A percentile compares a stretch with the other conserved stretches of the same genome.
These are phyloP conservation scores for Myrmecophaga tridactyla DNA, from an alignment of 2,113 vertebrate species.

Conservation along the genomic window DNA sequence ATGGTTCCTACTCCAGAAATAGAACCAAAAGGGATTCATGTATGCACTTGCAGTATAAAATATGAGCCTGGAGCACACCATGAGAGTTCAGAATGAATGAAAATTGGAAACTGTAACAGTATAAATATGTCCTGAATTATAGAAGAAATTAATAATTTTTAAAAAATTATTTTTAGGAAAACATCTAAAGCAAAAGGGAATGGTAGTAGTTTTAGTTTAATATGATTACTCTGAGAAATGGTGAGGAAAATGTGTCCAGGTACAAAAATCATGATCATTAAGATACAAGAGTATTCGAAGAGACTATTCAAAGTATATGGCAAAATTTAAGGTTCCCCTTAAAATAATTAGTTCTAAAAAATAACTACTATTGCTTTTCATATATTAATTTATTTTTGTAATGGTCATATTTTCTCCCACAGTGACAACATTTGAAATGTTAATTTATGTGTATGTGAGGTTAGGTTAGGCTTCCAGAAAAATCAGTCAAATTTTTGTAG, in stretches of 20 bases:
- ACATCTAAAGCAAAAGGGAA: not conserved
- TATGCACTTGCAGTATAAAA: not conserved
- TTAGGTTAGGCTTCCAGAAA: not conserved
- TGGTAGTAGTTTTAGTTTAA: not conserved
- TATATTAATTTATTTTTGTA: not conserved
- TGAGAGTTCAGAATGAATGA: no score
- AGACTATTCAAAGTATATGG: no score
- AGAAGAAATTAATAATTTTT: not conserved
- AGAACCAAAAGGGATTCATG: accelerated
- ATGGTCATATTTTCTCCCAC: not conserved
- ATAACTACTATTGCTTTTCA: not conserved
- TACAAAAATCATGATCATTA: not conserved
- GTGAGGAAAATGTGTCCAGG: not conserved
- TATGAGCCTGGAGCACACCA: accelerated
- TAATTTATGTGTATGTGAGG: not conserved
- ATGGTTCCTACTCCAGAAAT: not conserved
- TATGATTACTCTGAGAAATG: not conserved
- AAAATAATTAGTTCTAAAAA: not conserved
- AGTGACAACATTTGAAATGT: not conserved
- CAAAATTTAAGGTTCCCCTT: not conserved
- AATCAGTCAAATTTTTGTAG: constrained; percentile 62
- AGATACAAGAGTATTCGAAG: not conserved
- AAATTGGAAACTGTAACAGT: not conserved
- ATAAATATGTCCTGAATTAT: not conserved
- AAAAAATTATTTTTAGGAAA: not conserved